These are phyloP conservation scores for Osmoderma eremita DNA, from an alignment of 2,888 invertebrate genomes.

Conservation along the genomic window DNA sequence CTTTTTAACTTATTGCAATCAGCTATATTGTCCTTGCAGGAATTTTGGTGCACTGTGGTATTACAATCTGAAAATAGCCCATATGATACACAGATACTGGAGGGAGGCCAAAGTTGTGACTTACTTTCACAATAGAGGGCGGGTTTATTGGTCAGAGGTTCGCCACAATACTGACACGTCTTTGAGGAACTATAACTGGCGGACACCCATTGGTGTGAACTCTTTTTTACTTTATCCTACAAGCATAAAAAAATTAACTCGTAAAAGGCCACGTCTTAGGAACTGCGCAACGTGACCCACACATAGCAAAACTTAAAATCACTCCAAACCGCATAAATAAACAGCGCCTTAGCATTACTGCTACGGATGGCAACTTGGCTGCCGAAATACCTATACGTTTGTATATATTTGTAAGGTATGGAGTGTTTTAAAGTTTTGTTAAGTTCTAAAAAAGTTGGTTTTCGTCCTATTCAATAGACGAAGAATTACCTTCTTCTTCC, in stretches of 20 bases:
- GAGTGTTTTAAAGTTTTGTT: background rate
- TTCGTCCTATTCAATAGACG: background rate
- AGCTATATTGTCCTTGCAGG: constrained; percentile 87
- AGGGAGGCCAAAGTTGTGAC: constrained; percentile 54
- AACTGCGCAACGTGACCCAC: too few species aligned
- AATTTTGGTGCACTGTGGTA: constrained; percentile 85
- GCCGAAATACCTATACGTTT: too few species aligned
- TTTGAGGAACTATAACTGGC: constrained; percentile 73
- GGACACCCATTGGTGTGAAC: constrained; percentile 79
- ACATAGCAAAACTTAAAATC: too few species aligned
- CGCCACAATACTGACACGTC: constrained; percentile 81
- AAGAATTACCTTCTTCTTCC: constrained; percentile 82
- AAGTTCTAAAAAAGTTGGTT: constrained; percentile 18
- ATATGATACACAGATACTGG: background rate
- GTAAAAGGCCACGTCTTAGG: too few species aligned
- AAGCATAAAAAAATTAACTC: background rate
- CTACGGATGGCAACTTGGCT: too few species aligned
- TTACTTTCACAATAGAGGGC: constrained; percentile 87
- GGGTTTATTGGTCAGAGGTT: constrained; percentile 81
- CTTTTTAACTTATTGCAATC: constrained; percentile 82
- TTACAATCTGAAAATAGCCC: constrained; percentile 75
- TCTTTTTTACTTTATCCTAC: constrained; percentile 81
- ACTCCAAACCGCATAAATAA: too few species aligned
- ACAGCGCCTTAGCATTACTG: too few species aligned
- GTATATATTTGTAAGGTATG: too few species aligned